phyloP scores from a whole-genome alignment of 2,888 invertebrate genomes.

The Seira ritae region DNA sequence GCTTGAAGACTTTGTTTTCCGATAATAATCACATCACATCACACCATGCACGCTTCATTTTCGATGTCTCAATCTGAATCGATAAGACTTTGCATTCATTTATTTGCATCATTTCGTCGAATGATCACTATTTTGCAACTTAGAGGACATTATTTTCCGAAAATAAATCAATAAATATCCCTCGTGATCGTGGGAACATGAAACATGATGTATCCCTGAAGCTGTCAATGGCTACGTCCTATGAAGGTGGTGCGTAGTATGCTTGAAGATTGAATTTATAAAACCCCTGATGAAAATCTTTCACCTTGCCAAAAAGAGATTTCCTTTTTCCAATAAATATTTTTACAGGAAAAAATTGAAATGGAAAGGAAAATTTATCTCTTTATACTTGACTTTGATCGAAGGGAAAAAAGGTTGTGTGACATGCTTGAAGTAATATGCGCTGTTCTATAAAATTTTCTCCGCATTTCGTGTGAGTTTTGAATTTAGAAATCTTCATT shows the following conservation, averaged over 20 bases:
- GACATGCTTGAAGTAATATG: too few species aligned
- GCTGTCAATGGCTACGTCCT: not conserved
- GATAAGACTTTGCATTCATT: too few species aligned
- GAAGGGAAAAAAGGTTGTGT: not conserved
- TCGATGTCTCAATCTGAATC: too few species aligned
- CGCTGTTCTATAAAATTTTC: too few species aligned
- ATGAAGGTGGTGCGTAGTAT: not conserved
- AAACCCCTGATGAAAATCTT: not conserved
- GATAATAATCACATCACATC: too few species aligned
- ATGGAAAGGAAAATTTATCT: not conserved
- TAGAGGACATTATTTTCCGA: not conserved
- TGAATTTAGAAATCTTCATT: too few species aligned
- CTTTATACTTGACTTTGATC: slow-evolving; percentile 5
- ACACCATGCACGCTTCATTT: too few species aligned
- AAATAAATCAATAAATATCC: not conserved
- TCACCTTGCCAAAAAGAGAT: not conserved
- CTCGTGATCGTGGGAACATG: not conserved
- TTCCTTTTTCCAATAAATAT: not conserved
- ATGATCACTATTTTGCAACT: not conserved
- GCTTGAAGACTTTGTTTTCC: too few species aligned
- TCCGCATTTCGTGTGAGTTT: too few species aligned
- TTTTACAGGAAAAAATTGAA: not conserved
- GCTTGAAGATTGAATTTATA: not conserved
- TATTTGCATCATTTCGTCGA: not conserved
- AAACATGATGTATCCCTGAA: not conserved